phyloP scores from a whole-genome alignment of 2,888 invertebrate genomes.

The Eupithecia insigniata region DNA sequence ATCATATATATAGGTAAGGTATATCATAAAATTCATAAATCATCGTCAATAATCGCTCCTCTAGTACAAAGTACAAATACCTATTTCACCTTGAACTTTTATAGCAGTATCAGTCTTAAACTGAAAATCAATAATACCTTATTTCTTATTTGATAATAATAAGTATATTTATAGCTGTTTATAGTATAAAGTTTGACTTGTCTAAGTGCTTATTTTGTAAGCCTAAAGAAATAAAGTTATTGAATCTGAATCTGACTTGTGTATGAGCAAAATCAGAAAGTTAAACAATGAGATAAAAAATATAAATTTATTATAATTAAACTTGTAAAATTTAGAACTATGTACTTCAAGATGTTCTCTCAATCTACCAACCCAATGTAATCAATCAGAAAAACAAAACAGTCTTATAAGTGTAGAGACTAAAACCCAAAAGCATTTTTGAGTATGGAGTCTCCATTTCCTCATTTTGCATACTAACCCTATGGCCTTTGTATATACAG shows the following conservation, averaged over 20 bases:
- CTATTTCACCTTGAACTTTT: neutral
- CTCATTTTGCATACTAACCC: neutral
- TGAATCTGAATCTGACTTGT: too few relatives aligned
- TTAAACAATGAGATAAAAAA: neutral
- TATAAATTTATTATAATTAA: neutral
- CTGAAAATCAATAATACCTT: too few relatives aligned
- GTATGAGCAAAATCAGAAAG: neutral
- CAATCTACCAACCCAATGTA: neutral
- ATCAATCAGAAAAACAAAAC: neutral
- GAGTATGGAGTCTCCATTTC: neutral
- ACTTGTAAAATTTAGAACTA: slow-evolving; percentile 1
- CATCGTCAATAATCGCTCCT: neutral
- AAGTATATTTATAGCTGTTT: too few relatives aligned
- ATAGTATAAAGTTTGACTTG: too few relatives aligned
- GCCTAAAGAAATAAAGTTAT: too few relatives aligned
- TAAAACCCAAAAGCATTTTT: neutral
- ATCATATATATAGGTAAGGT: too few relatives aligned
- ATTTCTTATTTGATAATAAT: too few relatives aligned
- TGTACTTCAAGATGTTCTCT: neutral
- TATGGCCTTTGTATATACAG: neutral
- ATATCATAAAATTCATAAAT: too few relatives aligned
- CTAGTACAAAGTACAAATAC: neutral
- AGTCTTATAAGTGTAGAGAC: neutral
- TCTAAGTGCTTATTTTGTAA: too few relatives aligned
- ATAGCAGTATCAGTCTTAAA: neutral